Percentiles rank a stretch among this genome's conserved stretches.
These are phyloP conservation scores for Podarcis cretensis DNA, from an alignment of 2,113 vertebrate genomes.

Conservation along the genomic window DNA sequence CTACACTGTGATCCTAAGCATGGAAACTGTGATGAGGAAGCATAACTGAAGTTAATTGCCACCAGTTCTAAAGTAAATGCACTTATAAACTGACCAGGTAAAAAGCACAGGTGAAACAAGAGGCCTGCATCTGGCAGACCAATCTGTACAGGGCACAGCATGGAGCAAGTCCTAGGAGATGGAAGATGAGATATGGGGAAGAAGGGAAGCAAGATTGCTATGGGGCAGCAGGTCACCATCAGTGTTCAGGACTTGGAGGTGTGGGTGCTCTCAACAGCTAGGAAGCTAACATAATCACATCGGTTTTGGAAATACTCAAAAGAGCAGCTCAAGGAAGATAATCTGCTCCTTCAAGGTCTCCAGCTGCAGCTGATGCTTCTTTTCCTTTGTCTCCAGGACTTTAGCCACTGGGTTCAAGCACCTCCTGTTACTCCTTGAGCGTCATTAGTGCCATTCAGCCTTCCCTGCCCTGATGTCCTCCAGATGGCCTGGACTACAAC, in stretches of 20 bases:
- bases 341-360: neutral
- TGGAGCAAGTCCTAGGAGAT: neutral
- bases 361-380: neutral
- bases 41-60: neutral
- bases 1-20: too few species aligned
- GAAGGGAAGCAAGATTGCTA: neutral
- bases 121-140: neutral
- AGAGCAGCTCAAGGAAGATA: too few species aligned
- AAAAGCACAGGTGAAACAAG: neutral
- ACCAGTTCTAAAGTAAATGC: too few species aligned
- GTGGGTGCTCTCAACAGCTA: neutral
- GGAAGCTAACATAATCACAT: neutral
- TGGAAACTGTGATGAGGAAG: fast-evolving
- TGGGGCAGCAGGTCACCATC: neutral
- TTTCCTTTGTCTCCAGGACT: neutral
- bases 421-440: neutral
- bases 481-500: too few species aligned
- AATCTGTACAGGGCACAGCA: neutral
- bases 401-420: neutral
- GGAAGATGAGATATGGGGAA: neutral
- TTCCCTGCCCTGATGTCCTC: too few species aligned
- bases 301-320: neutral
- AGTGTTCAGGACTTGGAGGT: neutral
- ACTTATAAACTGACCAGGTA: neutral
- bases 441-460: too few species aligned